phyloP scores from a whole-genome alignment of 2,113 vertebrate genomes.

The Atrichornis clamosus region DNA sequence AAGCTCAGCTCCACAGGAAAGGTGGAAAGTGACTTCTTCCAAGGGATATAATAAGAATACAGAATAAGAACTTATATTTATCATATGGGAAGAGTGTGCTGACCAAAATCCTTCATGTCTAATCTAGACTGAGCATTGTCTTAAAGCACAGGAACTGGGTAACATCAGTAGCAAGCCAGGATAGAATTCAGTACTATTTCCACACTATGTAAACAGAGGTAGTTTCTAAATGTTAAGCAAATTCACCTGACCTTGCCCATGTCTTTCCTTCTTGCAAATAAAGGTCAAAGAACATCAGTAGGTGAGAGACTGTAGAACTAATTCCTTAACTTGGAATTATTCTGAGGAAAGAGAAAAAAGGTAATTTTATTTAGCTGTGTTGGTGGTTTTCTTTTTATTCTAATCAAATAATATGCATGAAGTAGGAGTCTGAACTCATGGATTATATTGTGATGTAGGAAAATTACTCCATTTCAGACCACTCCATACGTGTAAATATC shows the following conservation, averaged over 20 bases:
- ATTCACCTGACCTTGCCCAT: background rate
- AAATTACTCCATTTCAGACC: background rate
- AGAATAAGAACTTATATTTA: background rate
- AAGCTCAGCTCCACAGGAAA: background rate
- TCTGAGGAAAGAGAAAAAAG: background rate
- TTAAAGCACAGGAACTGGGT: background rate
- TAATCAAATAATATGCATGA: background rate
- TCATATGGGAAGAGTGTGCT: background rate
- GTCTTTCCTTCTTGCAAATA: background rate
- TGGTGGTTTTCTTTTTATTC: background rate
- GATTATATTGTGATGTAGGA: background rate
- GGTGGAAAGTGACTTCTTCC: background rate
- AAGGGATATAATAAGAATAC: background rate
- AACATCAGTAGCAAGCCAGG: background rate
- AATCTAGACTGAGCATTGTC: background rate
- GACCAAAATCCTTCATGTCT: background rate
- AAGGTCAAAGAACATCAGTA: background rate
- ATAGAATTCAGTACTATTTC: background rate
- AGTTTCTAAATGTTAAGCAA: background rate
- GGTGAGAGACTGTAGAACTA: background rate
- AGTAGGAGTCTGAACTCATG: background rate
- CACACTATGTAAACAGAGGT: rapidly evolving
- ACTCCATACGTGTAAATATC: background rate
- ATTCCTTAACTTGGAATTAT: background rate
- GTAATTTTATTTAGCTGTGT: background rate